phyloP scores from a whole-genome alignment of 2,797 vertebrate genomes.

The Labeo calbasu region DNA sequence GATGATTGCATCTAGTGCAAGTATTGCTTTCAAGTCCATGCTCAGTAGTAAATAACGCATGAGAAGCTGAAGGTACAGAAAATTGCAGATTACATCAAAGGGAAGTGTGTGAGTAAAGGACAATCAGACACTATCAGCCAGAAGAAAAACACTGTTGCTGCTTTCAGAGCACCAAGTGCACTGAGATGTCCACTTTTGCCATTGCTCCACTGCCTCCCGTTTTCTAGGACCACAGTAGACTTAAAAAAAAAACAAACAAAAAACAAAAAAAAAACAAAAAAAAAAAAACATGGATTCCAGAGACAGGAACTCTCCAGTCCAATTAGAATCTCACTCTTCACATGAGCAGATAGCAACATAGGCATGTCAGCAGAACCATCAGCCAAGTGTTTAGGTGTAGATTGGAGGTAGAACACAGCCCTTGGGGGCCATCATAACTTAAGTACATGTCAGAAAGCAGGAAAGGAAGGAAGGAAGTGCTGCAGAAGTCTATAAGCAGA shows the following conservation, averaged over 20 bases:
- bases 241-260: slow-evolving; percentile 59
- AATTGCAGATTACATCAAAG: slow-evolving; percentile 31
- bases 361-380: slow-evolving; percentile 53
- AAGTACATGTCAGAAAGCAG: slow-evolving; percentile 6
- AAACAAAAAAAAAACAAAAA: slow-evolving; percentile 63
- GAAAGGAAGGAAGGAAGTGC: slow-evolving; percentile 7
- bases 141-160: slow-evolving; percentile 12
- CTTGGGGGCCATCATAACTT: slow-evolving; percentile 1
- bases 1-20: slow-evolving; percentile 45
- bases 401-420: background rate
- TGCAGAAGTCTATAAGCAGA: slow-evolving; percentile 2
- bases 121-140: slow-evolving; percentile 35
- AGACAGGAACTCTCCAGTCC: slow-evolving; percentile 64
- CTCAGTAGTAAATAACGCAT: slow-evolving; percentile 42
- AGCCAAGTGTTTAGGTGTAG: slow-evolving; percentile 49
- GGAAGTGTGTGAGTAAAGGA: background rate
- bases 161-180: slow-evolving; percentile 22
- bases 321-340: slow-evolving; percentile 70
- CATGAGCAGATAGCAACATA: slow-evolving; percentile 35
- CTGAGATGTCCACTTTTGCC: slow-evolving; percentile 8
- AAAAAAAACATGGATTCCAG: slow-evolving; percentile 57
- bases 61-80: background rate
- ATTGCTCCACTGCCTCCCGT: background rate
- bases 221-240: slow-evolving; percentile 57
- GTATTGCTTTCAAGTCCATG: slow-evolving; percentile 28